A percentile compares a stretch with the other conserved stretches of the same genome.
These are phyloP conservation scores for Hirundo rustica DNA, from an alignment of 2,797 vertebrate species.

Conservation along the genomic window DNA sequence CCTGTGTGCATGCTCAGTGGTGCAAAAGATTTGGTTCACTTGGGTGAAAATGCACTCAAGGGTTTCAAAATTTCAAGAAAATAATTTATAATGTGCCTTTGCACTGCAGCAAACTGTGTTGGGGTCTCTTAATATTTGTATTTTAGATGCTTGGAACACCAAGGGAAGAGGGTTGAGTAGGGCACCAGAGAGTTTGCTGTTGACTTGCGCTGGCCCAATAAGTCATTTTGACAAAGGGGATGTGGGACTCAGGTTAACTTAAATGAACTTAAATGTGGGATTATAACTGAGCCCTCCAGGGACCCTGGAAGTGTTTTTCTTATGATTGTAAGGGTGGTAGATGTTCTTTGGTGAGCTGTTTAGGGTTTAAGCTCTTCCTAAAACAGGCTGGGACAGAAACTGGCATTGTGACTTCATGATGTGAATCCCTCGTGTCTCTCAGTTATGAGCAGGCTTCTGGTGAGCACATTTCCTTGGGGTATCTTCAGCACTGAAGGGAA, in stretches of 20 bases:
- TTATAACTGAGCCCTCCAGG: not conserved
- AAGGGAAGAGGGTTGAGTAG: not conserved
- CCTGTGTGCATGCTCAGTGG: rapidly evolving
- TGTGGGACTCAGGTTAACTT: not conserved
- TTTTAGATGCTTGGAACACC: not conserved
- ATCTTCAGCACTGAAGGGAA: not conserved
- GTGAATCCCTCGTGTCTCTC: not conserved
- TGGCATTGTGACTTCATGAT: not conserved
- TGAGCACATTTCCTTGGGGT: not conserved
- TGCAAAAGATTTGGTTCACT: not conserved
- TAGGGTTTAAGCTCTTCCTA: not conserved
- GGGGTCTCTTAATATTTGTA: not conserved
- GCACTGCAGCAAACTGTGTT: not conserved
- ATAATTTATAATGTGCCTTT: not conserved
- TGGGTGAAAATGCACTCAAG: not conserved
- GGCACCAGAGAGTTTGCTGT: not conserved
- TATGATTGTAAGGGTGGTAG: not conserved
- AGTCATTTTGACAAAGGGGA: not conserved
- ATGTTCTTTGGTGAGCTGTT: not conserved
- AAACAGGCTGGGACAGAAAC: not conserved
- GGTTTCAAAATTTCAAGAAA: not conserved
- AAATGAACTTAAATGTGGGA: not conserved
- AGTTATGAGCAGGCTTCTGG: not conserved
- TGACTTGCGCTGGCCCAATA: not conserved
- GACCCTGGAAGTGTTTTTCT: not conserved